phyloP scores from a whole-genome alignment of 2,797 vertebrate species.

The Pseudocheirus occidentalis region DNA sequence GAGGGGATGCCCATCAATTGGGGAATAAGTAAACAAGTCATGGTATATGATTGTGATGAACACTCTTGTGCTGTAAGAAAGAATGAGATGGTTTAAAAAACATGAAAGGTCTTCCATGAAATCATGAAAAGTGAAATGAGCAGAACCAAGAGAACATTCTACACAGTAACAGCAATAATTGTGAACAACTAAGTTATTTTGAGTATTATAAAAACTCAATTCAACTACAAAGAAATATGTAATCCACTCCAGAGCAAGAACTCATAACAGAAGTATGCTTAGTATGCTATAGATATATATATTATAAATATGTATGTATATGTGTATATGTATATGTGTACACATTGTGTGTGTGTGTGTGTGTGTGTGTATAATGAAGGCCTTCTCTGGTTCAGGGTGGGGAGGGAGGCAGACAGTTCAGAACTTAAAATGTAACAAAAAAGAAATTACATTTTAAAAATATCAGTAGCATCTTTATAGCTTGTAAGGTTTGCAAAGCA shows the following conservation, averaged over 20 bases:
- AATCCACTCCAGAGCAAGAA: neutral
- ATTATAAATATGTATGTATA: no score
- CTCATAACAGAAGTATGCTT: neutral
- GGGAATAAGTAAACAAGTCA: neutral
- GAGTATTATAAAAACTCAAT: neutral
- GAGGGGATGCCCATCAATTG: neutral
- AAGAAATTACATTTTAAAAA: neutral
- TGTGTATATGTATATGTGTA: no score
- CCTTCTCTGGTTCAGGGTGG: neutral
- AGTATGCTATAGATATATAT: neutral
- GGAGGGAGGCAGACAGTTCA: neutral
- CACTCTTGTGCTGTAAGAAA: neutral
- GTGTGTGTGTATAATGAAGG: neutral
- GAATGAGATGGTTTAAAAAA: neutral
- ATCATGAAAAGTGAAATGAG: neutral
- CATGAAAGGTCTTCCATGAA: neutral
- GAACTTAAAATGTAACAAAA: neutral
- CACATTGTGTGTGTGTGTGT: no score
- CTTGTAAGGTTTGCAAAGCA: neutral
- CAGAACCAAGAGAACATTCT: neutral
- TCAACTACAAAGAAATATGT: neutral
- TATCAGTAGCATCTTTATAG: neutral
- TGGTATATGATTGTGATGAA: neutral
- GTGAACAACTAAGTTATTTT: neutral
- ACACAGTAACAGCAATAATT: neutral